These are phyloP conservation scores for Hyppa rectilinea DNA, from an alignment of 2,888 invertebrate genomes.

Conservation along the genomic window DNA sequence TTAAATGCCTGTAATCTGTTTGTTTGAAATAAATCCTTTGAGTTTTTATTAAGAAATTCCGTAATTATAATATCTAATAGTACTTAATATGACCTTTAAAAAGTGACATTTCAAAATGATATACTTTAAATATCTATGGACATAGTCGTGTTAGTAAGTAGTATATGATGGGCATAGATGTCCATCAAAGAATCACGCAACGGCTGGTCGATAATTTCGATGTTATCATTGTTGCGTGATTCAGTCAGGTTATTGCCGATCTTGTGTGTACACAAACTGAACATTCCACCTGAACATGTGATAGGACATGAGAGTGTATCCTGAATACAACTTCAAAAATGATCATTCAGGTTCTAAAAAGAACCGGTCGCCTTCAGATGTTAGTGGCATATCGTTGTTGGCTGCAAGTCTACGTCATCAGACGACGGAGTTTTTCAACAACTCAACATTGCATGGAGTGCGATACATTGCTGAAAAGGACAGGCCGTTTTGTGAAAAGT, in stretches of 20 bases:
- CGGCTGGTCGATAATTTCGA: slow-evolving; percentile 78
- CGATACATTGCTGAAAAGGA: slow-evolving; percentile 94
- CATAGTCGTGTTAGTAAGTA: slow-evolving; percentile 17
- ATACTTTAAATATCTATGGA: slow-evolving; percentile 1
- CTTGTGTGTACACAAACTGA: slow-evolving; percentile 51
- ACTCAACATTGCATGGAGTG: slow-evolving; percentile 95
- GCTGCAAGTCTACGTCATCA: slow-evolving; percentile 93
- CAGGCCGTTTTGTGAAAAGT: slow-evolving; percentile 95
- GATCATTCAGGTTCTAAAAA: slow-evolving; percentile 65
- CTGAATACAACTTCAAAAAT: slow-evolving; percentile 71
- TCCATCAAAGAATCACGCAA: slow-evolving; percentile 72
- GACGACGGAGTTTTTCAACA: slow-evolving; percentile 93
- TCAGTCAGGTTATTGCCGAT: slow-evolving; percentile 64
- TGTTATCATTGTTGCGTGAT: slow-evolving; percentile 78
- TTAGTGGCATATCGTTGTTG: slow-evolving; percentile 83
- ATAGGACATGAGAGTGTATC: slow-evolving; percentile 82
- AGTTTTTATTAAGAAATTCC: background rate
- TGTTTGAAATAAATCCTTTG: too few species aligned
- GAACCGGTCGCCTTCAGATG: slow-evolving; percentile 68
- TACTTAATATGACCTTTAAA: background rate
- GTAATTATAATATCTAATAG: background rate
- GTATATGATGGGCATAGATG: slow-evolving; percentile 12
- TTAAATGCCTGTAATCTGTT: too few species aligned
- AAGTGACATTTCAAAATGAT: slow-evolving; percentile 10
- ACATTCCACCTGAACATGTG: slow-evolving; percentile 64